A percentile compares a stretch with the other conserved stretches of the same genome.
Evolutionary conservation across 1,140 invertebrate genomes (phyloP).

Genomic region (Hydropsyche tenuis): DNA sequence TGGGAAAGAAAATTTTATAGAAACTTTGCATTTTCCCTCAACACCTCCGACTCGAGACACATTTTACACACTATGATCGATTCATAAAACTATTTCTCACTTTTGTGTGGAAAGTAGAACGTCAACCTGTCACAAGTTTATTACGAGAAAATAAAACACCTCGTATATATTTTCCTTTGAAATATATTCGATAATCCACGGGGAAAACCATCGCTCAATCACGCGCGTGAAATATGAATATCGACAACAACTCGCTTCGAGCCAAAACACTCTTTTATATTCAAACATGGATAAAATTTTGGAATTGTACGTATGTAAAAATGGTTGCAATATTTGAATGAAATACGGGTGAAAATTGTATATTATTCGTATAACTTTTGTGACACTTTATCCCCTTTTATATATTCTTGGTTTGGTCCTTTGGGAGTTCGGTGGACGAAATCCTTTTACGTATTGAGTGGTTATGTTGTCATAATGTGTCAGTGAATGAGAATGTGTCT

Average conservation of each 20-base stretch:
- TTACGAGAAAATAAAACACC: conserved; percentile 31
- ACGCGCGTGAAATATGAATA: conserved; percentile 34
- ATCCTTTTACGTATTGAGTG: conserved; percentile 33
- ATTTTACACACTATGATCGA: background rate
- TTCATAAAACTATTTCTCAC: background rate
- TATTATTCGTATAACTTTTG: no score
- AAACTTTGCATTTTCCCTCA: background rate
- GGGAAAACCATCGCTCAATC: conserved; percentile 31
- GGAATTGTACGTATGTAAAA: no score
- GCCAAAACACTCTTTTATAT: background rate
- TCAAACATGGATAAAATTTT: no score
- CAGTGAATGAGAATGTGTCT: background rate
- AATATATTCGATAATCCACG: background rate
- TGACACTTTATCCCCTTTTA: no score
- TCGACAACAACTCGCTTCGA: conserved; percentile 24
- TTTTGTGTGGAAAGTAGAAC: background rate
- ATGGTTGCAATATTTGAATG: no score
- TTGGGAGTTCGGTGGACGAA: conserved; percentile 24
- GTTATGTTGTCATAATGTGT: conserved; percentile 25
- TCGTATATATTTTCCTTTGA: background rate
- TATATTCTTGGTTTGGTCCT: background rate
- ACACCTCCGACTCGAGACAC: background rate
- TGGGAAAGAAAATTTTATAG: background rate
- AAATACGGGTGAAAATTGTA: no score
- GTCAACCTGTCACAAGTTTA: conserved; percentile 30